Conservation (phyloP, 2,797 vertebrate species). For the Rhodeus uyekii region DNA sequence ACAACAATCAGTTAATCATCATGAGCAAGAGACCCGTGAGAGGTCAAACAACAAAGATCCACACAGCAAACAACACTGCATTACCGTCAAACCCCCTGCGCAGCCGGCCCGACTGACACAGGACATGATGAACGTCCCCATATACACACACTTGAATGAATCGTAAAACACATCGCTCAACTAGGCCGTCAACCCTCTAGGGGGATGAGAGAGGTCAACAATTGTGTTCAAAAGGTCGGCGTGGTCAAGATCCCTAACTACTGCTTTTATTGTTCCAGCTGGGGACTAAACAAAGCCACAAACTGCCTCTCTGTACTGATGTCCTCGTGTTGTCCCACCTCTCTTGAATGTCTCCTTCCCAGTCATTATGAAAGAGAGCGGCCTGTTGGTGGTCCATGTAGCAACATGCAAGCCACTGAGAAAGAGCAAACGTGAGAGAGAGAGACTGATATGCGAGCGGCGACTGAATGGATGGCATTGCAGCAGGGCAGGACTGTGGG, state of each 20-base stretch:
- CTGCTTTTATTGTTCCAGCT: conserved; percentile 23
- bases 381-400: conserved; percentile 50
- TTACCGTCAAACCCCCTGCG: conserved; percentile 51
- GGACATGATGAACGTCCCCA: conserved; percentile 1
- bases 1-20: conserved; percentile 53
- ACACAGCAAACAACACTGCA: conserved; percentile 59
- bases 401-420: conserved; percentile 31
- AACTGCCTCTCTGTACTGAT: background rate
- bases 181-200: background rate
- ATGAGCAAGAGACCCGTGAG: conserved; percentile 38
- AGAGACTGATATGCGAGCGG: background rate
- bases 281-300: background rate
- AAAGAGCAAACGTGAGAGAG: conserved; percentile 27
- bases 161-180: conserved; percentile 29
- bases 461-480: conserved; percentile 44
- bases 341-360: background rate
- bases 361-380: conserved; percentile 35
- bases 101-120: conserved; percentile 49
- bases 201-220: conserved; percentile 14
- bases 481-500: conserved; percentile 52
- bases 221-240: conserved; percentile 25
- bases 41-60: conserved; percentile 51
- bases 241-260: conserved; percentile 33
- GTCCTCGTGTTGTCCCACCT: background rate
- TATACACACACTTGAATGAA: conserved; percentile 11